Evolutionary conservation across 2,797 vertebrate genomes (phyloP).

Genomic region (Huso huso): DNA sequence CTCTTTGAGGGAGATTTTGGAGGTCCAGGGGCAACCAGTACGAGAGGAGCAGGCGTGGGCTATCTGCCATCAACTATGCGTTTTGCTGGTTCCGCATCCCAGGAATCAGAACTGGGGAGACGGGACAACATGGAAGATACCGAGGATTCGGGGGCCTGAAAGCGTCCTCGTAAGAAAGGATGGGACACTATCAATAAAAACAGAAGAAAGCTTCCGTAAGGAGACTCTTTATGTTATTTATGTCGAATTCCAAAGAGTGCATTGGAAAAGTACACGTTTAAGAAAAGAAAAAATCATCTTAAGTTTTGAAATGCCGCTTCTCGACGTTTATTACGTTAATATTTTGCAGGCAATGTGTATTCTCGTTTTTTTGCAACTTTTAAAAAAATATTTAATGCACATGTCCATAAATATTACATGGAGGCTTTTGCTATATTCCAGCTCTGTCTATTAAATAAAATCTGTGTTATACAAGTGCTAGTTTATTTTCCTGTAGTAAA

Average conservation of each 20-base stretch:
- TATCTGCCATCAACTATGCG: constrained; percentile 54
- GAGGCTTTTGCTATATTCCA: no score
- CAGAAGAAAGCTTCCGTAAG: constrained; percentile 14
- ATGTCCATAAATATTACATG: no score
- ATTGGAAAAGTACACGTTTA: no score
- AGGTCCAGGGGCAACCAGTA: constrained; percentile 43
- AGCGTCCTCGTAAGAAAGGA: constrained; percentile 45
- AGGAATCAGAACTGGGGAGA: background rate
- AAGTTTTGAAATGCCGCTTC: no score
- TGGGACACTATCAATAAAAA: constrained; percentile 41
- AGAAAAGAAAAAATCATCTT: no score
- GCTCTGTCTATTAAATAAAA: no score
- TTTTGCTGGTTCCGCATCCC: constrained; percentile 24
- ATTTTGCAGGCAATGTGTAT: no score
- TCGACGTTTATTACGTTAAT: no score
- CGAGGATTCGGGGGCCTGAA: constrained; percentile 32
- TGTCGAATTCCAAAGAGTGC: background rate
- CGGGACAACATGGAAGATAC: constrained; percentile 10
- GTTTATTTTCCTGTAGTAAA: background rate
- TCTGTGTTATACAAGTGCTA: no score
- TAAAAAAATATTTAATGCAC: background rate
- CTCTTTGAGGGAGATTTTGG: constrained; percentile 46
- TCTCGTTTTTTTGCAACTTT: background rate
- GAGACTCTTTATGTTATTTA: background rate
- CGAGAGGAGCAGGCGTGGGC: constrained; percentile 66